Conservation (phyloP, 2,797 vertebrate genomes). For the Galagoides demidoff region DNA sequence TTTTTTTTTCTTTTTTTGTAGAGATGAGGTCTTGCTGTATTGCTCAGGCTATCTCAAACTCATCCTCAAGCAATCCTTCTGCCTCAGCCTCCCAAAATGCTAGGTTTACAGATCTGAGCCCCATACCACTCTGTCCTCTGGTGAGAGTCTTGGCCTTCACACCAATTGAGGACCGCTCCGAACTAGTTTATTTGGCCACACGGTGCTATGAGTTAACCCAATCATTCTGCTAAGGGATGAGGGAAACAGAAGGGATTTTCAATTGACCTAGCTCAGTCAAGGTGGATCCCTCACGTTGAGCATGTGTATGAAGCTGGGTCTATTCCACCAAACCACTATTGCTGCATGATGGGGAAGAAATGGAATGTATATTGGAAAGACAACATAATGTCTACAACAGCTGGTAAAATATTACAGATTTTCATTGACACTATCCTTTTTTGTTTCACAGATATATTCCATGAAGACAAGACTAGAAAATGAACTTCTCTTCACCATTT, state of each 20-base stretch:
- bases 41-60: not conserved
- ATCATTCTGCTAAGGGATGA: not conserved
- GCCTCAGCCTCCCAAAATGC: not conserved
- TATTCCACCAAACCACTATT: not conserved
- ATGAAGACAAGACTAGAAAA: constrained; percentile 44
- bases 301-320: not conserved
- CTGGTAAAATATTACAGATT: constrained; percentile 25
- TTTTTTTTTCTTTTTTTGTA: not conserved
- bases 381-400: not conserved
- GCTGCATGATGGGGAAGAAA: not conserved
- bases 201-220: not conserved
- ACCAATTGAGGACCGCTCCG: not conserved
- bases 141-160: constrained; percentile 22
- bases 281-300: not conserved
- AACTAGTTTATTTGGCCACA: not conserved
- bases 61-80: not conserved
- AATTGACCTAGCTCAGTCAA: not conserved
- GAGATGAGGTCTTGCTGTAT: not conserved
- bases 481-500: not conserved
- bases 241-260: not conserved
- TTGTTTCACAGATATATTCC: constrained; percentile 60
- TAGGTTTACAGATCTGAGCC: not conserved
- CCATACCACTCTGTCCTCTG: not conserved
- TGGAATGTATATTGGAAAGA: not conserved
- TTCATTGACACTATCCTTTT: constrained; percentile 53